A percentile compares a stretch with the other conserved stretches of the same genome.
phyloP scores from a whole-genome alignment of 2,888 invertebrate species.

The Taenaris catops region DNA sequence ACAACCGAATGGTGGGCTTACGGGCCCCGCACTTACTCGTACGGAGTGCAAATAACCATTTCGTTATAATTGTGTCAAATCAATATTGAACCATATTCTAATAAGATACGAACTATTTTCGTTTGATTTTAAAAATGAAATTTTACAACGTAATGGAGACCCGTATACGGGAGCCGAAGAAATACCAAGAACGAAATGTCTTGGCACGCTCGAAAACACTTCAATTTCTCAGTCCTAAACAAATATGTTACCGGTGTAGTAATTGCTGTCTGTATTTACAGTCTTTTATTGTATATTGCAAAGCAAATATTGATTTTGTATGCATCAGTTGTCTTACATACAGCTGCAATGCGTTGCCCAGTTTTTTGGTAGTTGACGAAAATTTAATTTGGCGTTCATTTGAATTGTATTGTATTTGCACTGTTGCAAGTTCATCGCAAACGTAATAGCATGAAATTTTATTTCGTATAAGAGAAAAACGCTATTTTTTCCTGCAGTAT shows the following conservation, averaged over 20 bases:
- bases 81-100: constrained; percentile 15
- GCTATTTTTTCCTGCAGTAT: too few species aligned
- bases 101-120: constrained; percentile 15
- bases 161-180: constrained; percentile 35
- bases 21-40: constrained; percentile 32
- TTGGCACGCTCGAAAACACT: constrained; percentile 72
- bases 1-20: constrained; percentile 49
- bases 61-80: constrained; percentile 11
- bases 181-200: constrained; percentile 63
- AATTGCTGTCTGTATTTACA: constrained; percentile 75
- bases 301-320: constrained; percentile 73
- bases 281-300: constrained; percentile 75
- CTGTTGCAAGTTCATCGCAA: constrained; percentile 17
- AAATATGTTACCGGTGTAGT: constrained; percentile 74
- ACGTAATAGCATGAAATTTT: constrained; percentile 14
- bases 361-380: constrained; percentile 37
- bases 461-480: constrained; percentile 13
- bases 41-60: constrained; percentile 17
- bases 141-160: constrained; percentile 9
- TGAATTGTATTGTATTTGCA: constrained; percentile 43
- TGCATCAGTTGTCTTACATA: constrained; percentile 69
- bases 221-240: constrained; percentile 75
- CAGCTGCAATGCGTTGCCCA: constrained; percentile 48
- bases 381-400: constrained; percentile 69
- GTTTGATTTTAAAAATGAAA: constrained; percentile 1